phyloP scores from a whole-genome alignment of 2,113 vertebrate genomes.

The Lepus europaeus region DNA sequence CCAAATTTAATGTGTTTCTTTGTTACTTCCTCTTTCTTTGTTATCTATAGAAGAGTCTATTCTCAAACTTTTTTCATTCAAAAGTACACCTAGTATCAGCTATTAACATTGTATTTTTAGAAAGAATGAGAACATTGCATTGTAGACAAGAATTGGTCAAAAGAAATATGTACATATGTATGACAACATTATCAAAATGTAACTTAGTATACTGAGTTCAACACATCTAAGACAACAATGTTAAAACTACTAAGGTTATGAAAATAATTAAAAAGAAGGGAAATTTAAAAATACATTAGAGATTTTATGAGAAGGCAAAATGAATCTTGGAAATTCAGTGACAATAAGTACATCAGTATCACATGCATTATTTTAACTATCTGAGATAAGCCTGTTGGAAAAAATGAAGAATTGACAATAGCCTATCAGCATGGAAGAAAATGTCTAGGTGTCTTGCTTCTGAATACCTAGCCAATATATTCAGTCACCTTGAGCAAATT shows the following conservation, averaged over 20 bases:
- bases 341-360: constrained; percentile 69
- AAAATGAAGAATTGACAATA: constrained; percentile 68
- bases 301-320: constrained; percentile 64
- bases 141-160: neutral
- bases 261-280: neutral
- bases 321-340: constrained; percentile 67
- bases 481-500: constrained; percentile 72
- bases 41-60: neutral
- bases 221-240: neutral
- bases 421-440: neutral
- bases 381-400: constrained; percentile 70
- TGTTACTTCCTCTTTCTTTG: neutral
- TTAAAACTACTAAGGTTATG: neutral
- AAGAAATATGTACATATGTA: neutral
- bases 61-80: neutral
- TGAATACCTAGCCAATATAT: constrained; percentile 77
- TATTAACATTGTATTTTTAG: neutral
- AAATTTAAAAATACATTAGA: neutral
- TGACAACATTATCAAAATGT: neutral
- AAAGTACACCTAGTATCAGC: neutral
- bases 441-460: constrained; percentile 54
- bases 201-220: neutral
- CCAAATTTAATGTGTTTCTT: neutral
- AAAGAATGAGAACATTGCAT: neutral
- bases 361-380: constrained; percentile 70